These are phyloP conservation scores for Protophormia terraenovae DNA, from an alignment of 2,888 invertebrate species.

Conservation along the genomic window DNA sequence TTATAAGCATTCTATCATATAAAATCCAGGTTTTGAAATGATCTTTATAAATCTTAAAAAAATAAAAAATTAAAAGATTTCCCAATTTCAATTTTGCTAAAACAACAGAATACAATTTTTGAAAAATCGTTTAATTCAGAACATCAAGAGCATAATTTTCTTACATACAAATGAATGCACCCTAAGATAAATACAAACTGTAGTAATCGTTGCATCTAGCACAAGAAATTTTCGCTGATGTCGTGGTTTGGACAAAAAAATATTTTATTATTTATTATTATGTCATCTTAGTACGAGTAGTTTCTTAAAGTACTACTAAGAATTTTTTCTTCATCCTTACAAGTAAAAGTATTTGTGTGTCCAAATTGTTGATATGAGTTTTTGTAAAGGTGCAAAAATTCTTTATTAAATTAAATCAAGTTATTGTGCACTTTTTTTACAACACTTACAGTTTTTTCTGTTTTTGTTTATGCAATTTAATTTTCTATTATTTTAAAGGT, in stretches of 20 bases:
- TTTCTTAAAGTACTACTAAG: constrained; percentile 28
- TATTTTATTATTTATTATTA: constrained; percentile 57
- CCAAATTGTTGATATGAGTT: background rate
- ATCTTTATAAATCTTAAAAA: too few species aligned
- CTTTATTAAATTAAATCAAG: constrained; percentile 29
- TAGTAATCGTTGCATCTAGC: background rate
- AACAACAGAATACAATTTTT: too few species aligned
- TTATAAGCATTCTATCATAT: too few species aligned
- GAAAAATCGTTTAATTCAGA: too few species aligned
- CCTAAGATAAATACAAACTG: too few species aligned
- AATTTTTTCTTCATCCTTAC: background rate
- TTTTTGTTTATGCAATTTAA: background rate
- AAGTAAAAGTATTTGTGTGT: background rate
- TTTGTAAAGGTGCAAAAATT: background rate
- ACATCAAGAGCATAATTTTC: too few species aligned
- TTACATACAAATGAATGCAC: too few species aligned
- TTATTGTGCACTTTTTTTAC: background rate
- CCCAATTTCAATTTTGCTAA: too few species aligned
- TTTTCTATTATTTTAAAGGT: background rate
- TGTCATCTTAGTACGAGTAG: constrained; percentile 39
- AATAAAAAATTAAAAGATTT: too few species aligned
- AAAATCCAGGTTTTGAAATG: too few species aligned
- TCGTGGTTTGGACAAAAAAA: constrained; percentile 16
- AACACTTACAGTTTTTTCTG: background rate
- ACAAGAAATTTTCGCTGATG: constrained; percentile 26